Evolutionary conservation across 30 jellyfish, hydroid and myxozoan genomes (phyloP), one percentile per base, ranked within the genome.

Genomic region (Pelagia noctiluca): DNA sequence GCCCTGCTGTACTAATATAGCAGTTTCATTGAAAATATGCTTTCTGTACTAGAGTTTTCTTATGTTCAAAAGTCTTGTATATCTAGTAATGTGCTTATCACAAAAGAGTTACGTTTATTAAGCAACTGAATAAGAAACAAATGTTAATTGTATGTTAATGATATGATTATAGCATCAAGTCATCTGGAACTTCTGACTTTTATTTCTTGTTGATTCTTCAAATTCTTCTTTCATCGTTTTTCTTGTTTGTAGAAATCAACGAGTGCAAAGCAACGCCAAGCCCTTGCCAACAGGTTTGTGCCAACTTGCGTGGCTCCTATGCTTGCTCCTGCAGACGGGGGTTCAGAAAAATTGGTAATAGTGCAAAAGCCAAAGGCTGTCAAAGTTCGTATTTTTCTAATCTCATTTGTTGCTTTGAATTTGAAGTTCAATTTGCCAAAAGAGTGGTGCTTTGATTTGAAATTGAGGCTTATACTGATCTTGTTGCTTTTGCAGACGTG

Each of bases 261-360:
- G 96, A 87, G 47, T 87, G 96, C 69, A 52, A 18, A 32, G 75
- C 86, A 26, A 11, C 25, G 18, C 66, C 48, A 24, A 49, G 71
- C 4, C 90, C 90, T 21, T 87, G 96, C 37, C 82, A 87, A 37
- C 96, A 87, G 50, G n/a, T 38, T 2, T 87, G 96, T 70, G 36
- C 38, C 10, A 87, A 87, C 37, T 72, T 76, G 19, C 77, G 86
- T 35, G 96, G 96, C 32, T 29, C 91, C 13, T 87, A 42, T 47
- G 90, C 90, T 0, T 87, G 96, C 50, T 78, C 90, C 11, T 87
- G 96, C 63, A 52, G 75, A 53, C 90, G 87, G 26, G 96, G 96
- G 2, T 87, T 63, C 87, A 69, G 87, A 22, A 76, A 76, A 53
- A 68, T 78, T 7, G 61, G 29, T 29, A 48, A 50, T 46, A 50